Base-by-base conservation (phyloP, 2,797 vertebrate species). In the Loris lydekkerianus region DNA sequence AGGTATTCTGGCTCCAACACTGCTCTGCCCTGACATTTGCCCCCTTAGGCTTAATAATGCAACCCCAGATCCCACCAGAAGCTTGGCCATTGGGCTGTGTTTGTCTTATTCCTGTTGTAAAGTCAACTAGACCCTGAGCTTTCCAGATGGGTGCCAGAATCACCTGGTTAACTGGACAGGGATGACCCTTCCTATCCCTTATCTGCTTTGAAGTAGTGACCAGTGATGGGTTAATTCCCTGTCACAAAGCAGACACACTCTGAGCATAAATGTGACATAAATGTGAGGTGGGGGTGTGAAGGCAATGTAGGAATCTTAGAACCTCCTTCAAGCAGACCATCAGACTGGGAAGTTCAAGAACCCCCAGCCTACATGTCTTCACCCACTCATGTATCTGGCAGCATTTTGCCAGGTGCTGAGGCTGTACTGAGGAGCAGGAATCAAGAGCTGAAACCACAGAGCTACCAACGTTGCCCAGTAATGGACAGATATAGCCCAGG, bases 211-310 rank as follows among this genome's bases (percentile, higher is more conserved):
- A 17, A 67, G 46, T 72, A 43, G 9, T 56, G 89, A 83, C 4
- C 94, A 63, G 77, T 34, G 75, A 81, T 96, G 65, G 53, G 96
- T 84, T 81, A 95, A 95, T 93, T 81, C 84, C 94, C 77, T 89
- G 94, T 95, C 89, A 34, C 88, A 96, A 94, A 93, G 95, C 93
- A 98, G 97, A 97, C 27, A 78, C 69, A 86, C 56, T 83, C 88
- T 82, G 53, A 58, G 58, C 31, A n/a, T 29, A 65, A n/a, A 56
- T 2, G 17, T 31, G 27, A 17, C n/a, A 13, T 5, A 9, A 18
- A 31, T 75, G 13, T 34, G 31, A 14, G 13, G 67, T 7, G 4
- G 1, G 34, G 11, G 7, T 7, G 31, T 5, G 7, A 56, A 73
- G 63, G n/a, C 37, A 7, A 37, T 20, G 87, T 6, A 72, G 77